Conservation (phyloP, 2,888 invertebrate species). For the Globia sparganii region DNA sequence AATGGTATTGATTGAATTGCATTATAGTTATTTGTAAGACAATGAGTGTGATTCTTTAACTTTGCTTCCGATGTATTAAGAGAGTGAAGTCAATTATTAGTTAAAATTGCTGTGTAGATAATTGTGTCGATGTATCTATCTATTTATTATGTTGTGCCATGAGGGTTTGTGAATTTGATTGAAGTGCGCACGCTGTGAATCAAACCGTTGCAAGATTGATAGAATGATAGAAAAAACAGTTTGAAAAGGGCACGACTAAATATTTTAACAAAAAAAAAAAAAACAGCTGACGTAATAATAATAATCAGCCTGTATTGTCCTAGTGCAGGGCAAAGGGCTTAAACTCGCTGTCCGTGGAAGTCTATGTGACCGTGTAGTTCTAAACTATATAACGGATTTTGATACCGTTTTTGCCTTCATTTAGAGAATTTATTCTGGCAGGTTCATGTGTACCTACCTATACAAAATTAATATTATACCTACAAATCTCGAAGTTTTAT, state of each 20-base stretch:
- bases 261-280: neutral
- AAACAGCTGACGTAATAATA: neutral
- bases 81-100: constrained; percentile 71
- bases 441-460: neutral
- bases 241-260: too few species aligned
- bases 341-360: neutral
- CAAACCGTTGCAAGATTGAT: neutral
- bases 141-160: constrained; percentile 47
- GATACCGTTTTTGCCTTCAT: neutral
- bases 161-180: neutral
- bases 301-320: neutral
- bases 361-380: neutral
- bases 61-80: constrained; percentile 50
- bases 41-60: constrained; percentile 8
- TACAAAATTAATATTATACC: neutral
- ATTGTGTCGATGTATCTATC: constrained; percentile 12
- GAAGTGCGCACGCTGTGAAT: neutral
- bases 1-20: neutral
- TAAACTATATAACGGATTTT: neutral
- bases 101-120: constrained; percentile 49
- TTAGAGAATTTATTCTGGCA: neutral
- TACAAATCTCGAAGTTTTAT: neutral
- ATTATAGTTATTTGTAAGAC: neutral
- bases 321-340: neutral
- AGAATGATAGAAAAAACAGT: neutral